phyloP scores from a whole-genome alignment of 2,888 invertebrate species.

The Patella depressa region DNA sequence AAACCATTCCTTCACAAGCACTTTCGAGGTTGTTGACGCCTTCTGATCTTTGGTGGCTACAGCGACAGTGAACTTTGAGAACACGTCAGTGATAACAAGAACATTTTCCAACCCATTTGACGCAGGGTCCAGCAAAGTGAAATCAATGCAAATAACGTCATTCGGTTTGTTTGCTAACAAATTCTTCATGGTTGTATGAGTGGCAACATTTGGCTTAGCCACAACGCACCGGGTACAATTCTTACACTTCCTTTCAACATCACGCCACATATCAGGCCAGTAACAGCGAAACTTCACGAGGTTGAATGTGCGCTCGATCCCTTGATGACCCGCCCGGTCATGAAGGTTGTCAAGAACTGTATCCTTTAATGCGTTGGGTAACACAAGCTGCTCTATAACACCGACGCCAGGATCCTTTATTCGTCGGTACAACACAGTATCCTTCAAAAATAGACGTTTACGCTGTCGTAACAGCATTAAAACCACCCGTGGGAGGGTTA shows the following conservation, averaged over 20 bases:
- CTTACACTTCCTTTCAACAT: slow-evolving; percentile 33
- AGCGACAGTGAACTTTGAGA: slow-evolving; percentile 32
- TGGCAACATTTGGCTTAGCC: slow-evolving; percentile 22
- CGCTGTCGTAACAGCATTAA: too few species aligned
- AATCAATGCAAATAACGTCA: slow-evolving; percentile 45
- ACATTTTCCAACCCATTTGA: slow-evolving; percentile 40
- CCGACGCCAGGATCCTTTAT: slow-evolving; percentile 16
- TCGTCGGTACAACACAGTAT: slow-evolving; percentile 24
- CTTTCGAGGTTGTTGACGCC: slow-evolving; percentile 22
- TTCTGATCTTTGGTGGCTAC: slow-evolving; percentile 35
- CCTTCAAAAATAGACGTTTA: neutral
- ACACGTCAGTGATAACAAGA: slow-evolving; percentile 45
- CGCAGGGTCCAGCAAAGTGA: slow-evolving; percentile 37
- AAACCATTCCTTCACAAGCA: slow-evolving; percentile 2
- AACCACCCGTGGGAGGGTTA: too few species aligned
- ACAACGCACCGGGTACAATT: slow-evolving; percentile 39
- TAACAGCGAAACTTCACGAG: slow-evolving; percentile 35
- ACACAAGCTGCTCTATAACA: slow-evolving; percentile 21
- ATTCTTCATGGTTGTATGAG: slow-evolving; percentile 23
- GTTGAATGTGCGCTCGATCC: slow-evolving; percentile 32
- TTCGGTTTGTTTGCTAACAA: slow-evolving; percentile 38
- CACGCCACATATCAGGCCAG: slow-evolving; percentile 41
- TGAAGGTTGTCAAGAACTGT: slow-evolving; percentile 28
- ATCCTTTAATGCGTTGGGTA: slow-evolving; percentile 12
- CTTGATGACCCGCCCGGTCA: slow-evolving; percentile 36